phyloP scores from a whole-genome alignment of 2,888 invertebrate genomes.

The Trileptium ribeirensis region DNA sequence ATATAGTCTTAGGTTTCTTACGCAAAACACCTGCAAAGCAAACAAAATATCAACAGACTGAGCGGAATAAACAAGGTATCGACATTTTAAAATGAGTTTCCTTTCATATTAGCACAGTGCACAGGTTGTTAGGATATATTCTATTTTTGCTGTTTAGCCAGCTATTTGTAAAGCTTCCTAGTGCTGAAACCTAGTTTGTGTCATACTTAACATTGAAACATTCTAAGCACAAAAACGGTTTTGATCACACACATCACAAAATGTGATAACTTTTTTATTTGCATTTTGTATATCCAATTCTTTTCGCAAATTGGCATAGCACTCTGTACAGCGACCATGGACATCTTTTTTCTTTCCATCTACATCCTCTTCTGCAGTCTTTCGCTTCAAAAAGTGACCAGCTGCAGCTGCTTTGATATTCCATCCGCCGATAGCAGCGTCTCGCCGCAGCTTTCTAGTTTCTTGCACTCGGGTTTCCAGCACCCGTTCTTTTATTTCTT shows the following conservation, averaged over 20 bases:
- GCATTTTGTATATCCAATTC: neutral
- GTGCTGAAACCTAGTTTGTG: too few species aligned
- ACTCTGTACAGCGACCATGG: neutral
- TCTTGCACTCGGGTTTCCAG: neutral
- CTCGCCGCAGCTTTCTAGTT: neutral
- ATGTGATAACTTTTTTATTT: neutral
- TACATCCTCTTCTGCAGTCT: neutral
- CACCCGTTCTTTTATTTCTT: neutral
- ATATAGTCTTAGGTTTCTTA: too few species aligned
- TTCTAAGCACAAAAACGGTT: neutral
- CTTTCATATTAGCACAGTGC: too few species aligned
- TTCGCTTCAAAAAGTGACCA: too few species aligned
- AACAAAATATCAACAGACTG: too few species aligned
- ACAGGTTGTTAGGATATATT: too few species aligned
- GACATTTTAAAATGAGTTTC: too few species aligned
- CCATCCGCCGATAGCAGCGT: neutral
- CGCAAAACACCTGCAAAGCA: too few species aligned
- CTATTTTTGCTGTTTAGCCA: too few species aligned
- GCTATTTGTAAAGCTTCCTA: too few species aligned
- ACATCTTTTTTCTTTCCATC: neutral
- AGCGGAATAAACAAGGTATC: too few species aligned
- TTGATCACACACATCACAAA: neutral
- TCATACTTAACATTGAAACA: too few species aligned
- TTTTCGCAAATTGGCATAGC: neutral
- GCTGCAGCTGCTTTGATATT: neutral